Evolutionary conservation across 2,797 vertebrate species (phyloP), one percentile per base, ranked within the genome.

Genomic region (Mionectes olivaceus): DNA sequence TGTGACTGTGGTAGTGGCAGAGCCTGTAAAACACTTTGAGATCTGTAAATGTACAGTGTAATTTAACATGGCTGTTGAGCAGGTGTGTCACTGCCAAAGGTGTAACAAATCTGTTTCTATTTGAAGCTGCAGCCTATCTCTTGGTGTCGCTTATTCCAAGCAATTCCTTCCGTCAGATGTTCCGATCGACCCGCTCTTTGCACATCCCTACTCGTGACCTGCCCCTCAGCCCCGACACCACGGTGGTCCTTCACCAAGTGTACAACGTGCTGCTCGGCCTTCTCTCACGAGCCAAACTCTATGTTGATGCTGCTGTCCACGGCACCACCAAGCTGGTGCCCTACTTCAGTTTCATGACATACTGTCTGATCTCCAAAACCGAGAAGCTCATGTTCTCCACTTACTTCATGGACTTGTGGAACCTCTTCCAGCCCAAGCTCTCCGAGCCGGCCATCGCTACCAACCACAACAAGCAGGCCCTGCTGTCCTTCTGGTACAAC

Each of bases 131-230:
- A 85, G 99, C 99, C 69, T 99, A 99, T 98, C 99, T 99, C 96
- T 98, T 99, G 96, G 99, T 99, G 93, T 99, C 99, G 71, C 99
- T 99, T 97, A 99, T 99, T 98, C 99, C 99, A 97, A 99, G 99
- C 97, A 99, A 99, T 99, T 99, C 99, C 85, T 99, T 99, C 98
- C 99, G 99, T 83, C 99, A 99, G 98, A 99, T 99, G 99, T 99
- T 99, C 94, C 99, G 99, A 96, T 99, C 99, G 69, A 99, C 99
- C 3, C 99, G 99, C 93, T 99, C 99, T 30, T 98, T 99, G 92
- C 99, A 99, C 98, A 98, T 99, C 97, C 99, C 99, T 49, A 99
- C 99, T 2, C 98, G 99, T 1, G 99, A 99, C 97, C 98, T 99
- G 95, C 99, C 99, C 21, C 99, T 99, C 93, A 99, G 99, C 70